Base-by-base conservation (phyloP, 2,113 vertebrate genomes). In the Siphamia tubifer region DNA sequence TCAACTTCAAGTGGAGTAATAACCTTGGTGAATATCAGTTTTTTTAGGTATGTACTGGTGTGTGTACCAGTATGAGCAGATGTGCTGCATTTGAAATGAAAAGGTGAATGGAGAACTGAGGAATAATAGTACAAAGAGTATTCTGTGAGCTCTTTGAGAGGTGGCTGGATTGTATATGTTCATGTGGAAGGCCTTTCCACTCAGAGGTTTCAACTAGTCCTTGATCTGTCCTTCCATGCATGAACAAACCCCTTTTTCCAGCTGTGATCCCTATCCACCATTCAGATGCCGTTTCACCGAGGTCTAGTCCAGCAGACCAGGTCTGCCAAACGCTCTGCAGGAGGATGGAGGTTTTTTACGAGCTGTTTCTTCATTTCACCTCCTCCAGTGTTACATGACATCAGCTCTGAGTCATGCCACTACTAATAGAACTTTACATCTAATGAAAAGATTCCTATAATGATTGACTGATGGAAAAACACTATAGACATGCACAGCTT, bases 401-500 rank as follows among this genome's bases (percentile, higher is more conserved):
- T 81, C 84, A 87, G 31, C 64, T 62, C 57, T 79, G 68, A 85
- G 74, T 73, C 84, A 81, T 2, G 32, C 54, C 36, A 43, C 75
- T 63, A 28, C 54, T 83, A 74, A 84, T 77, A 81, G 45, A 81
- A 52, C 65, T 70, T 66, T 65, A 68, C 57, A 67, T 84, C 58
- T 72, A 79, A 78, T 79, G 56, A 81, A 60, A 80, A 72, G 68
- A 83, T 69, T 83, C 65, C 78, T 78, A 52, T 52, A 44, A 69
- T 25, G 58, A 62, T 40, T 62, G 60, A 73, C 38, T 32, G 54
- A 63, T 58, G 61, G 68, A 76, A 77, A 76, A 80, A 65, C 35
- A 25, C 27, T 47, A 52, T 51, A 57, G 68, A 61, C 56, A 28
- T 17, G 53, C 34, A 35, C 63, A 47, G 71, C 52, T 72, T 53